phyloP scores from a whole-genome alignment of 2,888 invertebrate species.

The Polietes domitor region DNA sequence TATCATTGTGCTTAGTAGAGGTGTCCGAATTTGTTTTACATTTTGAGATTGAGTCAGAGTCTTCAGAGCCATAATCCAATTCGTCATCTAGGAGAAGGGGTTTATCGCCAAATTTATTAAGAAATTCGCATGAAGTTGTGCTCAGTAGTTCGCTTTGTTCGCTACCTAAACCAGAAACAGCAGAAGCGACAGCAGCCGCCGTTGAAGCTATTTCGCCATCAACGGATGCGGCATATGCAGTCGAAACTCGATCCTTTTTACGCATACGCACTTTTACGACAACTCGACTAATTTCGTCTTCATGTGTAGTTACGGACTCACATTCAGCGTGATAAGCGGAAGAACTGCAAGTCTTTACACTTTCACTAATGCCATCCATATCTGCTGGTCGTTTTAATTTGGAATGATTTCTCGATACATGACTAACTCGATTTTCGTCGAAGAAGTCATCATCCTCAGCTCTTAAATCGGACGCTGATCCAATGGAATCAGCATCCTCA shows the following conservation, averaged over 20 bases:
- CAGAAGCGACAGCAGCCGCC: constrained; percentile 63
- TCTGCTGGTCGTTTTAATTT: constrained; percentile 79
- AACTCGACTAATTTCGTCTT: constrained; percentile 83
- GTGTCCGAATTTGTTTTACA: constrained; percentile 51
- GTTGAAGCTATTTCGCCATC: constrained; percentile 9
- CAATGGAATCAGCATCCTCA: constrained; percentile 86
- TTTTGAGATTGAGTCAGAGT: constrained; percentile 70
- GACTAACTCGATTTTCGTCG: constrained; percentile 79
- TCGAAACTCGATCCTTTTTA: constrained; percentile 78
- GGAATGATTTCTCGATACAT: constrained; percentile 63
- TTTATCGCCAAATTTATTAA: constrained; percentile 89
- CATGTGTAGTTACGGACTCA: constrained; percentile 85
- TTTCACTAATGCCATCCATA: constrained; percentile 84
- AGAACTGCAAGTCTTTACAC: constrained; percentile 85
- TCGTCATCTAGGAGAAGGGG: constrained; percentile 90
- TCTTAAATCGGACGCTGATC: constrained; percentile 87
- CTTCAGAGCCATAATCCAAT: constrained; percentile 84
- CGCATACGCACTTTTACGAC: constrained; percentile 82
- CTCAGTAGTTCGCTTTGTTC: constrained; percentile 83
- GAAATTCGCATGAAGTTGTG: constrained; percentile 82
- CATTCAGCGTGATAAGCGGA: constrained; percentile 88
- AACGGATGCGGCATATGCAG: constrained; percentile 62
- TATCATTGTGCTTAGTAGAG: constrained; percentile 69
- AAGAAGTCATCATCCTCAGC: constrained; percentile 82
- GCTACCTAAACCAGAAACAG: constrained; percentile 63